Evolutionary conservation across 2,888 invertebrate genomes (phyloP).

Genomic region (Steinernema carpocapsae): DNA sequence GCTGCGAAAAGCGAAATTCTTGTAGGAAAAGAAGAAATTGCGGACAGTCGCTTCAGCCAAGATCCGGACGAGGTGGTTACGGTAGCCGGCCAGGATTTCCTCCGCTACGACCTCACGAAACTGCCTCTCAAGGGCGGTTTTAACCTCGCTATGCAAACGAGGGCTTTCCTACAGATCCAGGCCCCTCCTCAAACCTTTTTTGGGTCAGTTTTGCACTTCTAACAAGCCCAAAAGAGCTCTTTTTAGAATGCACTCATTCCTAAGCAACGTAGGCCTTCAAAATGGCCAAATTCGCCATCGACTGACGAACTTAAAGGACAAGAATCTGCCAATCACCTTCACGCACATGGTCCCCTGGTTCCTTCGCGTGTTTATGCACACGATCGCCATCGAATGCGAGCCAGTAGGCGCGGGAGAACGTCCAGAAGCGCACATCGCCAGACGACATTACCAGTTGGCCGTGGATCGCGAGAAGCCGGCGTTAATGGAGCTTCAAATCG

Average conservation of each 20-base stretch:
- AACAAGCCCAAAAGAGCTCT: not conserved
- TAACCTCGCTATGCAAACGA: not conserved
- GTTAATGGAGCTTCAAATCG: conserved; percentile 78
- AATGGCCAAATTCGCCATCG: conserved; percentile 38
- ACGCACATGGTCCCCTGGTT: conserved; percentile 68
- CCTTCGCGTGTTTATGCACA: conserved; percentile 81
- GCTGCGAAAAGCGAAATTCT: conserved; percentile 60
- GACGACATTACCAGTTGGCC: conserved; percentile 75
- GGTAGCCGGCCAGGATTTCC: not conserved
- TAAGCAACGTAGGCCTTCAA: conserved; percentile 37
- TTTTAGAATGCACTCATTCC: conserved; percentile 38
- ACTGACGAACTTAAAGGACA: conserved; percentile 37
- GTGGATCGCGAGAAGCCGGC: conserved; percentile 83
- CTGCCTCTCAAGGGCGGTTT: not conserved
- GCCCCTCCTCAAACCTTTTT: not conserved
- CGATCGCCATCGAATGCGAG: conserved; percentile 76
- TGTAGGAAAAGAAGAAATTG: conserved; percentile 63
- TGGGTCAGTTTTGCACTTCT: conserved; percentile 1
- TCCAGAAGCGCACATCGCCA: conserved; percentile 32
- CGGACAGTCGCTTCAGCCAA: not conserved
- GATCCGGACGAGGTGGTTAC: not conserved
- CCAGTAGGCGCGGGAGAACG: not conserved
- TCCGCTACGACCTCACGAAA: conserved; percentile 5
- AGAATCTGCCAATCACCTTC: conserved; percentile 37
- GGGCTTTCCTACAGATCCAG: not conserved